Percentiles rank a stretch among this genome's conserved stretches.
Conservation (phyloP, 23 tunicate species). For the Diplosoma virens region DNA sequence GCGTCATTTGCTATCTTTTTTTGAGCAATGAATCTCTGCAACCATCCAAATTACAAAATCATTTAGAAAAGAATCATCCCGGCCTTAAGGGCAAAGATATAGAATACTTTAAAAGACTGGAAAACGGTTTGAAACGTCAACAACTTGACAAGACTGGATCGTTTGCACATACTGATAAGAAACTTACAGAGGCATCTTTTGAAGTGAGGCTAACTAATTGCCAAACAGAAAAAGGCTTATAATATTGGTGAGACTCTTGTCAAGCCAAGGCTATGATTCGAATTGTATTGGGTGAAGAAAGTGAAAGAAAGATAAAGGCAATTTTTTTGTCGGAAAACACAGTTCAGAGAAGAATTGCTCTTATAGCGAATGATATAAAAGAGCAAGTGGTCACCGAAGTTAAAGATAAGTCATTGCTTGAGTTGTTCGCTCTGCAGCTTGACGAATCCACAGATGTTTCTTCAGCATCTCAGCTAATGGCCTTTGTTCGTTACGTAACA, state of each 20-base stretch:
- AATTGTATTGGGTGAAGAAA: constrained; percentile 28
- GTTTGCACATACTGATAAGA: constrained; percentile 25
- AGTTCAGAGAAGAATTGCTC: constrained; percentile 18
- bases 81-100: constrained; percentile 21
- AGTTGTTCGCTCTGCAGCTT: constrained; percentile 23
- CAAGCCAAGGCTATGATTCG: constrained; percentile 24
- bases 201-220: constrained; percentile 27
- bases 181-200: constrained; percentile 27
- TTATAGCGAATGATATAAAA: constrained; percentile 11
- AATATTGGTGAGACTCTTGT: constrained; percentile 29
- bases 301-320: constrained; percentile 28
- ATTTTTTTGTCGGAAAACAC: constrained; percentile 23
- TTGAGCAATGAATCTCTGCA: constrained; percentile 34
- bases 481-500: constrained; percentile 12
- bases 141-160: constrained; percentile 44
- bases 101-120: constrained; percentile 22
- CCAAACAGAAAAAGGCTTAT: constrained; percentile 27
- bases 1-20: constrained; percentile 24
- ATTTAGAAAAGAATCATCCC: constrained; percentile 51
- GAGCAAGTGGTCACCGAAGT: not conserved
- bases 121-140: constrained; percentile 51
- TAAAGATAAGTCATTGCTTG: constrained; percentile 16
- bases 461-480: constrained; percentile 30
- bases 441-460: constrained; percentile 26
- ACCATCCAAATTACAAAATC: constrained; percentile 35